Evolutionary conservation across 2,113 vertebrate species (phyloP).

Genomic region (Equus quagga): DNA sequence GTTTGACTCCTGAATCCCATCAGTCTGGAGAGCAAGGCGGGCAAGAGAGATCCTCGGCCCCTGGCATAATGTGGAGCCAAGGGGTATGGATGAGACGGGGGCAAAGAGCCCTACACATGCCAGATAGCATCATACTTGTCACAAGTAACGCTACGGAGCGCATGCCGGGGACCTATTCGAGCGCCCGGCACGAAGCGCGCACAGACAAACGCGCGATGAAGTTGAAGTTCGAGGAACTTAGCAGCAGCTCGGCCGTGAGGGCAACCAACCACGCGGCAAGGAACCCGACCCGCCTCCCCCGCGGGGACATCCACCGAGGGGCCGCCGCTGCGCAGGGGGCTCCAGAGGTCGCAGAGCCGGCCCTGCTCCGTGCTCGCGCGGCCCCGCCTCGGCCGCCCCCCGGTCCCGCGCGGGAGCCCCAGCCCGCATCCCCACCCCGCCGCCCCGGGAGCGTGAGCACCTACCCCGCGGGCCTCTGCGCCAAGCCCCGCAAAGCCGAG

Average conservation of each 20-base stretch:
- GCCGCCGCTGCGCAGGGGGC: accelerated
- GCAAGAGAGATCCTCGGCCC: accelerated
- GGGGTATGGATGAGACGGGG: accelerated
- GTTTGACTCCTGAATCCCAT: no score
- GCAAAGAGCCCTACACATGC: not conserved
- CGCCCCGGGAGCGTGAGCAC: accelerated
- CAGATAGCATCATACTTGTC: not conserved
- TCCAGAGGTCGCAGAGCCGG: accelerated
- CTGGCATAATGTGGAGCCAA: accelerated
- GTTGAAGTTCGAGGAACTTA: not conserved
- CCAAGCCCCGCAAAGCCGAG: accelerated
- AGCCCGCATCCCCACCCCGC: accelerated
- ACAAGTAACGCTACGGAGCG: accelerated
- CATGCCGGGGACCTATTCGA: accelerated
- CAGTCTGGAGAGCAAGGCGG: not conserved
- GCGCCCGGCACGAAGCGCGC: accelerated
- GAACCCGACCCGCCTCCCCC: accelerated
- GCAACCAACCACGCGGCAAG: accelerated
- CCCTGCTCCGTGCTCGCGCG: accelerated
- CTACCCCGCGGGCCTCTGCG: not conserved
- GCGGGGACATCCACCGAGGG: accelerated
- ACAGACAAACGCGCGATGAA: not conserved
- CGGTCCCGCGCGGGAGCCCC: accelerated
- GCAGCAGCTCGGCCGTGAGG: not conserved
- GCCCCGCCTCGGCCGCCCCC: accelerated